phyloP scores from a whole-genome alignment of 2,888 invertebrate genomes.

The Leptopilina syphax region DNA sequence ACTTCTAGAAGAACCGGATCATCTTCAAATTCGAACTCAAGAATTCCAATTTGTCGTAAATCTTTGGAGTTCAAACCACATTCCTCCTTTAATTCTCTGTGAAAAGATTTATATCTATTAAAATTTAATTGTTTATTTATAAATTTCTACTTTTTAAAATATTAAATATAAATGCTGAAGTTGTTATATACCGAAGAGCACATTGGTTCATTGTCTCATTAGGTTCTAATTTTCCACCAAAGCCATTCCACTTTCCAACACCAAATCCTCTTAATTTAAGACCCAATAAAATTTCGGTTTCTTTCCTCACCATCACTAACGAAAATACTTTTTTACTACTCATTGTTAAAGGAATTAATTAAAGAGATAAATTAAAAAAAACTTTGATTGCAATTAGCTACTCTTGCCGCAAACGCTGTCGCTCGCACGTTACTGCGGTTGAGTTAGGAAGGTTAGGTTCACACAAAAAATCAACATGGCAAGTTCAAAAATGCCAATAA shows the following conservation, averaged over 20 bases:
- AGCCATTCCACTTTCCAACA: slow-evolving; percentile 86
- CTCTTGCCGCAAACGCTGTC: not conserved
- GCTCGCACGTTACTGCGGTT: not conserved
- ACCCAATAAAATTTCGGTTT: slow-evolving; percentile 80
- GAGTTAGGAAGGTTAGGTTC: not conserved
- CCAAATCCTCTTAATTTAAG: slow-evolving; percentile 87
- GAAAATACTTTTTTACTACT: slow-evolving; percentile 71
- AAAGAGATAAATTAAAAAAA: not conserved
- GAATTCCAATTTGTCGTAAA: slow-evolving; percentile 80
- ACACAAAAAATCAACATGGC: slow-evolving; percentile 24
- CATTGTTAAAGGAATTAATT: slow-evolving; percentile 15
- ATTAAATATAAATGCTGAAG: not conserved
- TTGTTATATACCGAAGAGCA: slow-evolving; percentile 79
- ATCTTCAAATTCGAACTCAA: slow-evolving; percentile 82
- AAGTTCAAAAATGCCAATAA: not conserved
- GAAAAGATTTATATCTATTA: slow-evolving; percentile 37
- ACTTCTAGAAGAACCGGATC: slow-evolving; percentile 81
- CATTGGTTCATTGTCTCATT: slow-evolving; percentile 82
- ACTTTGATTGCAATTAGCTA: too few species aligned
- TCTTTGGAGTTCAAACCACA: slow-evolving; percentile 78
- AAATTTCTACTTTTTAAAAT: too few species aligned
- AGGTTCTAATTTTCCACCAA: slow-evolving; percentile 86
- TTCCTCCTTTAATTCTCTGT: slow-evolving; percentile 83
- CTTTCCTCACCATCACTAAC: slow-evolving; percentile 77
- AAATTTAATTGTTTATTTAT: not conserved